Evolutionary conservation across 2,888 invertebrate species (phyloP).

Genomic region (Geophilus truncorum): DNA sequence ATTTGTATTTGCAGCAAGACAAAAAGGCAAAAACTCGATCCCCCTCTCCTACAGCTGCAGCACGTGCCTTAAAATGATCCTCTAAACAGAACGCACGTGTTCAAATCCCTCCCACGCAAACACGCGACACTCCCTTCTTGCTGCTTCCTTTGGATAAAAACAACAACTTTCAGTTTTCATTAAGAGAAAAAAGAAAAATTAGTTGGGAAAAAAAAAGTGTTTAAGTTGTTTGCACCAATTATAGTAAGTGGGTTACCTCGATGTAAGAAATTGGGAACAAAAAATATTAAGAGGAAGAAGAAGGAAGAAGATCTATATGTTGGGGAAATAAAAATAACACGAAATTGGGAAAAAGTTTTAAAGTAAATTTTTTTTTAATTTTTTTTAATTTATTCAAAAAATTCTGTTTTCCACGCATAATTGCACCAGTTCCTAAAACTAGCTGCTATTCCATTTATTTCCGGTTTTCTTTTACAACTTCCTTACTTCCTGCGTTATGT

Average conservation of each 20-base stretch:
- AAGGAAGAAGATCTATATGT: too few species aligned
- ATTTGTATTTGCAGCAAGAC: background rate
- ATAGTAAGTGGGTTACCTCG: constrained; percentile 6
- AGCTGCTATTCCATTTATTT: background rate
- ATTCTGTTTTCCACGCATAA: too few species aligned
- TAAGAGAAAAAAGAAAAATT: too few species aligned
- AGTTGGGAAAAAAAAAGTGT: background rate
- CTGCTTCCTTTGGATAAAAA: background rate
- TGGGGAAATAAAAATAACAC: too few species aligned
- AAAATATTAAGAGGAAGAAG: background rate
- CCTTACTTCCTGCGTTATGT: background rate
- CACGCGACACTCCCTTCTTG: background rate
- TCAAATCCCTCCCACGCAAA: background rate
- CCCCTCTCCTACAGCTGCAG: background rate
- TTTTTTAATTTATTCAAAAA: too few species aligned
- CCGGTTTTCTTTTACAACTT: background rate
- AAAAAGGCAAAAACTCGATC: background rate
- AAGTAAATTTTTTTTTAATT: too few species aligned
- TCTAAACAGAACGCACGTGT: background rate
- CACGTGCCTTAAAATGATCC: background rate
- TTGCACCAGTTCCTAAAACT: background rate
- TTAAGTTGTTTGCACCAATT: constrained; percentile 1
- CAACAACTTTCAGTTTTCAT: background rate
- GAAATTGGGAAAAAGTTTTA: too few species aligned
- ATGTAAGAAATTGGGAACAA: background rate